phyloP scores from a whole-genome alignment of 2,797 vertebrate genomes.

The Meriones psammophilus region DNA sequence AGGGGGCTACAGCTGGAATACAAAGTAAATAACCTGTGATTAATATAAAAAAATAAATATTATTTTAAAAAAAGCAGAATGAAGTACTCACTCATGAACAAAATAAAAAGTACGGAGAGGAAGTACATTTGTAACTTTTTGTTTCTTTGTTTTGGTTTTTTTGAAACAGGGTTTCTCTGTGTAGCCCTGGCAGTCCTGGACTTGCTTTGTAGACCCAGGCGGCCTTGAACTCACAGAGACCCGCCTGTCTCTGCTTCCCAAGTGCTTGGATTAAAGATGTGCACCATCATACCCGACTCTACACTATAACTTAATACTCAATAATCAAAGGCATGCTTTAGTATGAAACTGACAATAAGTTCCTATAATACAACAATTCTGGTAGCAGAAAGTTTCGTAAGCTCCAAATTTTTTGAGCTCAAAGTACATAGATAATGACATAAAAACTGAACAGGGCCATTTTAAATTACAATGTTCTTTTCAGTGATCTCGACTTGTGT shows the following conservation, averaged over 20 bases:
- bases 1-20: too few species aligned
- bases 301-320: neutral
- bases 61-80: neutral
- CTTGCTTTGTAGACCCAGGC: too few species aligned
- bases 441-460: neutral
- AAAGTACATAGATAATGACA: neutral
- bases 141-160: too few species aligned
- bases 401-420: neutral
- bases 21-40: too few species aligned
- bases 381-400: neutral
- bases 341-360: neutral
- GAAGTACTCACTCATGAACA: neutral
- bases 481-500: neutral
- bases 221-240: too few species aligned
- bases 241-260: too few species aligned
- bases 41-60: too few species aligned
- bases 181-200: too few species aligned
- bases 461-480: constrained; percentile 38
- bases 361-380: neutral
- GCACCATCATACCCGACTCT: too few species aligned
- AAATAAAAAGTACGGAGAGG: constrained; percentile 54
- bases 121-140: neutral
- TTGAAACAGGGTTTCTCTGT: too few species aligned
- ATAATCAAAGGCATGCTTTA: constrained; percentile 1
- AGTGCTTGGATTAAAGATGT: too few species aligned